Evolutionary conservation across 2,113 vertebrate species (phyloP).

Genomic region (Diphyllodes magnificus): DNA sequence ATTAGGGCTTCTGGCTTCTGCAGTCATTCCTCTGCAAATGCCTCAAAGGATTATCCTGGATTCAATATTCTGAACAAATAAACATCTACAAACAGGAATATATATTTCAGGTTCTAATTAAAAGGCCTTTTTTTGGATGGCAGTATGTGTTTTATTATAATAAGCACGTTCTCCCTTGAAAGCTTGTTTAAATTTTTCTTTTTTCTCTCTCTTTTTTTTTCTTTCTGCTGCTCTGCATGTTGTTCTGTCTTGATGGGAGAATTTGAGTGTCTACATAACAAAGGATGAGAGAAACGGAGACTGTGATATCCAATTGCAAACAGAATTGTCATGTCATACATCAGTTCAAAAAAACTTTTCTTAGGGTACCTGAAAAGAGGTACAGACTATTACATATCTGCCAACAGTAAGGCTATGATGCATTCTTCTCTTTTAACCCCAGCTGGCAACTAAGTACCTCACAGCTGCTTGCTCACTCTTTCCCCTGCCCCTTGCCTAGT

Average conservation of each 20-base stretch:
- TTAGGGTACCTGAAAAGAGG: neutral
- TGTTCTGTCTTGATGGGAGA: neutral
- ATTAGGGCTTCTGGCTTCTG: conserved; percentile 27
- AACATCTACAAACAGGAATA: neutral
- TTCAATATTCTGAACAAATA: conserved; percentile 43
- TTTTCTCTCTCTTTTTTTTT: neutral
- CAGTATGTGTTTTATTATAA: neutral
- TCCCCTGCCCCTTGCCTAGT: neutral
- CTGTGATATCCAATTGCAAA: neutral
- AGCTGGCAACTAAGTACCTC: neutral
- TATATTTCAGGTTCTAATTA: conserved; percentile 38
- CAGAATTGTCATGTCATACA: neutral
- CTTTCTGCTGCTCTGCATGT: neutral
- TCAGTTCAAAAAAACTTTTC: neutral
- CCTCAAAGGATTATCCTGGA: conserved; percentile 52
- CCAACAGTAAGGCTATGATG: neutral
- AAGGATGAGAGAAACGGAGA: neutral
- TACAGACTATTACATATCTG: neutral
- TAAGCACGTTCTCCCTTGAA: neutral
- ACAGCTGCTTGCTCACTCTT: neutral
- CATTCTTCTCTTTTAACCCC: neutral
- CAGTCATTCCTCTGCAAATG: conserved; percentile 49
- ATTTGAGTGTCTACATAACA: neutral
- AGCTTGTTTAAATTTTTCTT: neutral
- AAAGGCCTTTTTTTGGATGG: neutral